Base-by-base conservation (phyloP, 1,140 invertebrate genomes). In the Pogonomyrmex barbatus region DNA sequence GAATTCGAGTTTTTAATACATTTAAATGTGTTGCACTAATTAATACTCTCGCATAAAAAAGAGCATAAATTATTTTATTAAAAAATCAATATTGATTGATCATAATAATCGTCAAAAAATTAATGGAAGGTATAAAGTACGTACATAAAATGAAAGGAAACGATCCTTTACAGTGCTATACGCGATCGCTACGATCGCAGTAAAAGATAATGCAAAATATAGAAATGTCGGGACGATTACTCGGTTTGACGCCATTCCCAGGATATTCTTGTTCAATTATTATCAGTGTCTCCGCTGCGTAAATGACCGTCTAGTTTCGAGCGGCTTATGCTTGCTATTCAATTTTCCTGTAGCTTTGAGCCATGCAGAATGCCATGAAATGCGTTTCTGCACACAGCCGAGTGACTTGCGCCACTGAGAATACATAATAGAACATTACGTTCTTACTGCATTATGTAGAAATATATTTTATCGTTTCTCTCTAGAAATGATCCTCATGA, bases 211-310 rank as follows among this genome's bases (percentile, higher is more conserved):
- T 24, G 56, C 33, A 30, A 67, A 67, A 56, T 56, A 68, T 39
- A 36, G 39, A 56, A 81, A 81, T 9, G n/a, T 54, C n/a, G 14
- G 4, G 5, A 52, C 52, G 30, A 58, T 82, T 82, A 81, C 10
- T 70, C 50, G 9, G 14, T 82, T 82, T 42, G 39, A 73, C 24
- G 33, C 42, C 17, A 12, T 17, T 2, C 8, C 24, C 12, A 33
- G n/a, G 52, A 82, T 82, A 82, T 73, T 68, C 42, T 60, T 36
- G 67, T 73, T 83, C 45, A 73, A 83, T 62, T 75, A 83, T 75
- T 83, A 50, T 17, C 30, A 39, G 56, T 47, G 39, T 82, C 30
- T 52, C 17, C 8, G 30, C 30, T 39, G 54, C 54, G 79, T 39
- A 71, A 83, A 75, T 75, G 68, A 62, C 54, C 42, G 68, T 60